Percentiles rank a stretch among this genome's conserved stretches.
These are phyloP conservation scores for Drosophila kepulauana DNA, from an alignment of 1,140 invertebrate genomes.

Conservation along the genomic window DNA sequence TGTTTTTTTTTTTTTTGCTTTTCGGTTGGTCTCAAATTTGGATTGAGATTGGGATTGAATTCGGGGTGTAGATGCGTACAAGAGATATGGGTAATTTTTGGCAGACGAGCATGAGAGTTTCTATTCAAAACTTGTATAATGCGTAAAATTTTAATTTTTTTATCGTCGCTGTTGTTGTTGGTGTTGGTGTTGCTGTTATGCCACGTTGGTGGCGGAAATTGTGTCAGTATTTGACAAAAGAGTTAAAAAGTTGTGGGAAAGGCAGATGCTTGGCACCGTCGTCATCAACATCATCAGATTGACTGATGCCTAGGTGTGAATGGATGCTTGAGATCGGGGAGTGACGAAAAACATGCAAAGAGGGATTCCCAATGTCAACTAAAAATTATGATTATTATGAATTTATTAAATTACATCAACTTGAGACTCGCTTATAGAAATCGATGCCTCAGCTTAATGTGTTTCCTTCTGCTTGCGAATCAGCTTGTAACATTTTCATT, in stretches of 20 bases:
- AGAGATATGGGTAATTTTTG: slow-evolving; percentile 78
- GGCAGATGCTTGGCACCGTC: slow-evolving; percentile 43
- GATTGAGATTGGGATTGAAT: slow-evolving; percentile 11
- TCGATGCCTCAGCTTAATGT: neutral
- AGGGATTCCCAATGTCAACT: neutral
- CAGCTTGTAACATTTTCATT: neutral
- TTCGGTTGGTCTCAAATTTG: slow-evolving; percentile 19
- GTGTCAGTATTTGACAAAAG: slow-evolving; percentile 78
- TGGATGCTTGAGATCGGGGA: slow-evolving; percentile 16
- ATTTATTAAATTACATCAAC: slow-evolving; percentile 6
- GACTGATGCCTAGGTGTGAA: slow-evolving; percentile 65
- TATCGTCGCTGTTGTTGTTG: slow-evolving; percentile 43
- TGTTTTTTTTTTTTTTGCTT: neutral
- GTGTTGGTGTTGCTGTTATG: slow-evolving; percentile 37
- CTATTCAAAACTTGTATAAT: slow-evolving; percentile 72
- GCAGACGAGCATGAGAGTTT: slow-evolving; percentile 35
- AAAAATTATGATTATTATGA: slow-evolving; percentile 4
- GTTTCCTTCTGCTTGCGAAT: slow-evolving; percentile 5
- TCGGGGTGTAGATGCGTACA: slow-evolving; percentile 53
- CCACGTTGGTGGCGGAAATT: slow-evolving; percentile 65
- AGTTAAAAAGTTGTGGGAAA: slow-evolving; percentile 82
- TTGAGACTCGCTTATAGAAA: neutral
- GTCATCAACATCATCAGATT: slow-evolving; percentile 1
- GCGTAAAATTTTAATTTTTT: slow-evolving; percentile 83
- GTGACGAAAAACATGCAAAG: neutral